These are phyloP conservation scores for Laodelphax striatellus DNA, from an alignment of 1,140 invertebrate genomes.

Conservation along the genomic window DNA sequence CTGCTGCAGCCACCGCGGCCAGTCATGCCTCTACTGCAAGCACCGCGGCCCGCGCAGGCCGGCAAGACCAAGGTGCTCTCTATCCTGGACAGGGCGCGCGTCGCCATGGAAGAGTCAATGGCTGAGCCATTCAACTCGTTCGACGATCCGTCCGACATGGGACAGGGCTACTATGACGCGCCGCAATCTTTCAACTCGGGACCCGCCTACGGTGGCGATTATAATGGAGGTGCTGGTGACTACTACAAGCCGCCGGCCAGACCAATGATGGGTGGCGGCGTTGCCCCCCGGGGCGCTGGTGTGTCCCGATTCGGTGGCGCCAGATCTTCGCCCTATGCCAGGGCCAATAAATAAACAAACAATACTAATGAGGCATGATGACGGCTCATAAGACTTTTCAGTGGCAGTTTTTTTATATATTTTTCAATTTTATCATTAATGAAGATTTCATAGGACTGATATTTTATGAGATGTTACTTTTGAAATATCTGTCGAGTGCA, in stretches of 20 bases:
- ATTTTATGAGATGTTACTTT: no score
- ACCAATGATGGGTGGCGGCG: no score
- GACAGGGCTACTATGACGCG: slow-evolving; percentile 10
- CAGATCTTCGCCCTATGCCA: no score
- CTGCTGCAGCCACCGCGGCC: slow-evolving; percentile 33
- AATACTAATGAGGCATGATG: no score
- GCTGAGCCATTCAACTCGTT: slow-evolving; percentile 7
- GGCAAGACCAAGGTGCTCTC: slow-evolving; percentile 65
- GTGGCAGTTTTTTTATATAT: no score
- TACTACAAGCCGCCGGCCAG: slow-evolving; percentile 5
- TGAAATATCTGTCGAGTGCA: no score
- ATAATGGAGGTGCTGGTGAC: slow-evolving; percentile 4
- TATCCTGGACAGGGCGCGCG: slow-evolving; percentile 64
- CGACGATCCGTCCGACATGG: slow-evolving; percentile 8
- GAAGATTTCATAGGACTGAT: no score
- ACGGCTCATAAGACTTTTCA: no score
- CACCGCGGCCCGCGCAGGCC: slow-evolving; percentile 12
- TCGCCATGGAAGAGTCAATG: slow-evolving; percentile 47
- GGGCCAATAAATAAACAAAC: no score
- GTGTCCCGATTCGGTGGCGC: no score
- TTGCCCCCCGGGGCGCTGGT: no score
- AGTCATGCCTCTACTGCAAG: slow-evolving; percentile 19
- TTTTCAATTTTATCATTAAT: no score
- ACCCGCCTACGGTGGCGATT: slow-evolving; percentile 4
- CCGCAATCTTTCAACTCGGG: slow-evolving; percentile 8